phyloP scores from a whole-genome alignment of 2,888 invertebrate genomes.

The Argynnis bischoffii region DNA sequence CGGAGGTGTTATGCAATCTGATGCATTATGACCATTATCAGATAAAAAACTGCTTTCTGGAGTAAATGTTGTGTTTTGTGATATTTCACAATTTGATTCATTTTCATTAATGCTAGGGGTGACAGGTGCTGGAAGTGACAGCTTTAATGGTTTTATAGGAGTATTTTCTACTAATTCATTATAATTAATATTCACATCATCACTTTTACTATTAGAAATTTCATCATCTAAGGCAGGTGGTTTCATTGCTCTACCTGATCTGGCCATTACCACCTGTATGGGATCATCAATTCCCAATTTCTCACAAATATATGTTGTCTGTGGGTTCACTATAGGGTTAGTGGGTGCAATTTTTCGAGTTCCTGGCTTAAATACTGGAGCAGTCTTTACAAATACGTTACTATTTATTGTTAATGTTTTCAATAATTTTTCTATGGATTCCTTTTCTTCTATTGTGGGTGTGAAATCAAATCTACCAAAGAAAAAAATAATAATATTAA shows the following conservation, averaged over 20 bases:
- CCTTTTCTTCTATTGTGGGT: conserved; percentile 89
- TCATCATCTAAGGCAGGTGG: conserved; percentile 43
- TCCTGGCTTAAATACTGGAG: conserved; percentile 81
- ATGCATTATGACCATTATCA: conserved; percentile 49
- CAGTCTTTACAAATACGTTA: conserved; percentile 90
- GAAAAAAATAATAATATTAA: conserved; percentile 1
- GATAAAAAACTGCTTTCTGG: conserved; percentile 49
- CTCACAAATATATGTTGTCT: conserved; percentile 86
- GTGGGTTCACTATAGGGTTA: conserved; percentile 84
- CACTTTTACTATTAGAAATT: neutral
- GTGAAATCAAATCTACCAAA: conserved; percentile 86
- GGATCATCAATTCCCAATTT: conserved; percentile 91
- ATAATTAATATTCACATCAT: conserved; percentile 9
- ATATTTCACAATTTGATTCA: conserved; percentile 47
- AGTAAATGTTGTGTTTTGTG: conserved; percentile 45
- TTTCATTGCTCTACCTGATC: conserved; percentile 71
- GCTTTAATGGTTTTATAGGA: conserved; percentile 59
- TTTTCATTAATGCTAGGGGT: conserved; percentile 56
- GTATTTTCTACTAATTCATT: conserved; percentile 43
- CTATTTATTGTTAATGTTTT: conserved; percentile 85
- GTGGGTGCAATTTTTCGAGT: conserved; percentile 65
- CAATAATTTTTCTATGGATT: conserved; percentile 84
- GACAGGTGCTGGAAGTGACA: conserved; percentile 67
- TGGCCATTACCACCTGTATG: conserved; percentile 82
- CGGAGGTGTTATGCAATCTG: conserved; percentile 60